Conservation (phyloP, 2,797 vertebrate species). For the Clarias platycephalus region DNA sequence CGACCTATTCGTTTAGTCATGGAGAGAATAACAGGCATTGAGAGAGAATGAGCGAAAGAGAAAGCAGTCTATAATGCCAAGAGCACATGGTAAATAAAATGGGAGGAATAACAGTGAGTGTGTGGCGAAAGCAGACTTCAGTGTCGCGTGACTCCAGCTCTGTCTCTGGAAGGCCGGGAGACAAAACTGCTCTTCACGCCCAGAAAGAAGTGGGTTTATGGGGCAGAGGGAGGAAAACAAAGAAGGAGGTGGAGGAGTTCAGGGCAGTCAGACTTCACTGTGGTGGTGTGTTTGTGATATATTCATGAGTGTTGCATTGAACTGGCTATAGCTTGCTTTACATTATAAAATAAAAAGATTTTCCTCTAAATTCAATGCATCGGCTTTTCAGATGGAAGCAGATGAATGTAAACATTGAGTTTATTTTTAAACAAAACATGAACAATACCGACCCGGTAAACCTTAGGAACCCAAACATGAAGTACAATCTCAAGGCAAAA, state of each 20-base stretch:
- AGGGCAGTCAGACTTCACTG: conserved; percentile 10
- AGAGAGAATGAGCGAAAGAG: not conserved
- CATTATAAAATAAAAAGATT: not conserved
- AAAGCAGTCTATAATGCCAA: conserved; percentile 33
- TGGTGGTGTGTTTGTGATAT: conserved; percentile 23
- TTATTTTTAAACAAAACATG: too few species aligned
- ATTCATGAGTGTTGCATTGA: not conserved
- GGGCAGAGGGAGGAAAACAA: conserved; percentile 36
- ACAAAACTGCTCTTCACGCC: conserved; percentile 37
- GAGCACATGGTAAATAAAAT: conserved; percentile 44
- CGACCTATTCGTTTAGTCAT: conserved; percentile 28
- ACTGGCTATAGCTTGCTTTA: not conserved
- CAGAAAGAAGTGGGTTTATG: conserved; percentile 38
- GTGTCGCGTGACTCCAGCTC: conserved; percentile 37
- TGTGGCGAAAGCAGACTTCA: conserved; percentile 37
- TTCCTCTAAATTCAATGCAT: too few species aligned
- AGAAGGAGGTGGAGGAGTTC: conserved; percentile 31
- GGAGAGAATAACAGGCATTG: conserved; percentile 41
- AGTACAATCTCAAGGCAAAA: too few species aligned
- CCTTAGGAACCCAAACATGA: too few species aligned
- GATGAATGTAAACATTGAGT: too few species aligned
- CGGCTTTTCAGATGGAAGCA: too few species aligned
- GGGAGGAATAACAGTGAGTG: conserved; percentile 35
- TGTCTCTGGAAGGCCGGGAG: conserved; percentile 31
- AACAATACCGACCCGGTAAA: too few species aligned